Base-by-base conservation (phyloP, 1,140 invertebrate species). In the Laupala kohalensis region DNA sequence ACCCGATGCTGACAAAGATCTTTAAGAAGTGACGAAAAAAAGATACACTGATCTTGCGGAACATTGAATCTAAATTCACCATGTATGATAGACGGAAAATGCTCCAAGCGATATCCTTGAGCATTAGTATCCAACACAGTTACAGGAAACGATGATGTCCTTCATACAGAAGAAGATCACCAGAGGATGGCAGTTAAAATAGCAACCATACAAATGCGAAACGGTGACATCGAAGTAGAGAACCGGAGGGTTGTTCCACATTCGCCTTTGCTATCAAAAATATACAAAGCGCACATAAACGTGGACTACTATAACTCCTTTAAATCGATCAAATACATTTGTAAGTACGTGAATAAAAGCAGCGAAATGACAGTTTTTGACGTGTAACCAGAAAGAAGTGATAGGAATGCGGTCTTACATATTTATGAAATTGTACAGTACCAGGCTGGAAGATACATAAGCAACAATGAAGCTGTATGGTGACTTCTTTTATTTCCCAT, bases 311-410 rank as follows among this genome's bases (percentile, higher is more conserved):
- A 78, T 72, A 76, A 77, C 75, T 80, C 76, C 0, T 76, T 80
- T 3, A 77, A 79, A 67, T 73, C 74, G 1, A 78, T 78, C 6
- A 78, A 79, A 73, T 79, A 79, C 72, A 75, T 78, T 73, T 78
- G 77, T 74, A 83, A 81, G 73, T 83, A 82, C 77, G 77, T 83
- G 68, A 78, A 80, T 66, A 82, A 82, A 78, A 79, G 79, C 24
- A 79, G 75, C 73, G 79, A 82, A 75, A 76, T 78, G 77, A 79
- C 80, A 64, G 75, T 78, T 25, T 79, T 80, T 76, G 74, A 71
- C 70, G 70, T 77, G 25, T 28, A 30, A 69, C 71, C 69, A 64
- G 64, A 69, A 71, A 71, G 64, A 9, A 24, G 76, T 24, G 68
- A 15, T 15, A 37, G 30, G 15, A 37, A 6, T 6, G 15, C 30